A percentile compares a stretch with the other conserved stretches of the same genome.
Evolutionary conservation across 2,888 invertebrate species (phyloP).

Genomic region (Luperina nickerlii): DNA sequence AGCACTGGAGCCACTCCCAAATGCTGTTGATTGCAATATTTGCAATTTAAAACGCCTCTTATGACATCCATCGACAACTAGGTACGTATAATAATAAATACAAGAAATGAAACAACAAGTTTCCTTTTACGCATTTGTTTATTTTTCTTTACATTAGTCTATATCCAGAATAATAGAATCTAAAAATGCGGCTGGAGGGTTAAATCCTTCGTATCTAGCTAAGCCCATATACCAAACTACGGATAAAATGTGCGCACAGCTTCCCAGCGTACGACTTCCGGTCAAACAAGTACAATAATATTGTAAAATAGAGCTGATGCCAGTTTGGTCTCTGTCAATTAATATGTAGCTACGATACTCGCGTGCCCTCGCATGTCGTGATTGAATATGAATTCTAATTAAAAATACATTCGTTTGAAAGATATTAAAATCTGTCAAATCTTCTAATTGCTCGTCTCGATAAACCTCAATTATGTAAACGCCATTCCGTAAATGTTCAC

Average conservation of each 20-base stretch:
- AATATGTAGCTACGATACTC: conserved; percentile 29
- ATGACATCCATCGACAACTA: conserved; percentile 17
- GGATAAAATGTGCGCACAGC: too few species aligned
- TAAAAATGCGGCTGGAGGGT: conserved; percentile 34
- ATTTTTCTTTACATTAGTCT: conserved; percentile 16
- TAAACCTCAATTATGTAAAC: conserved; percentile 29
- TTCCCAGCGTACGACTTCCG: too few species aligned
- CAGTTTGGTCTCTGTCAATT: conserved; percentile 32
- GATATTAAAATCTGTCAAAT: conserved; percentile 31
- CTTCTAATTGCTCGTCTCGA: conserved; percentile 28
- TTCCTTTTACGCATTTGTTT: conserved; percentile 27
- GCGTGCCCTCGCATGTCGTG: background rate
- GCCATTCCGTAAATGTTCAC: conserved; percentile 37
- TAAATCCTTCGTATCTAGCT: conserved; percentile 34
- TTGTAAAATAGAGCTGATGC: conserved; percentile 30
- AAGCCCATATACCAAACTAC: background rate
- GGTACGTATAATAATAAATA: too few species aligned
- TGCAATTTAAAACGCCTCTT: conserved; percentile 27
- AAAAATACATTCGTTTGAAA: conserved; percentile 8
- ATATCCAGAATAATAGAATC: conserved; percentile 32
- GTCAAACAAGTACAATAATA: conserved; percentile 36
- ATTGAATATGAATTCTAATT: too few species aligned
- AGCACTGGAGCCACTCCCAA: conserved; percentile 15
- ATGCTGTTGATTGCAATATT: conserved; percentile 23
- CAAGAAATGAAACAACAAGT: too few species aligned